A percentile compares a stretch with the other conserved stretches of the same genome.
Evolutionary conservation across 2,797 vertebrate species (phyloP).

Genomic region (Paratrypauchen microcephalus): DNA sequence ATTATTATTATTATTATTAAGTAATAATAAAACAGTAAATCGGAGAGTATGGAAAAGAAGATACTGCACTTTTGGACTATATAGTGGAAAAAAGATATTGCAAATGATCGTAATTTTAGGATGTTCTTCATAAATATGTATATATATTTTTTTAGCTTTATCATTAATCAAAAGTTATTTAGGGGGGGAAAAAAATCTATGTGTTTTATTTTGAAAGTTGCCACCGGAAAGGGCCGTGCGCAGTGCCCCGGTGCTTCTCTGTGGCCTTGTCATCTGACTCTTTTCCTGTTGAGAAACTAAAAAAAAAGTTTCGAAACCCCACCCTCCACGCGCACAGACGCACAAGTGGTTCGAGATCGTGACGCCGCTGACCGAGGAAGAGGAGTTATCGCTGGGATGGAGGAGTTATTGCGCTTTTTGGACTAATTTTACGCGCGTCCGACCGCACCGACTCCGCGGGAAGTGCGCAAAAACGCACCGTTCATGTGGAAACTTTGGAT

Average conservation of each 20-base stretch:
- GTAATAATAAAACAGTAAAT: too few relatives aligned
- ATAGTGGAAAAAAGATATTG: too few relatives aligned
- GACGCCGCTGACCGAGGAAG: constrained; percentile 61
- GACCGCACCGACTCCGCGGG: constrained; percentile 35
- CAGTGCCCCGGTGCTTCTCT: fast-evolving
- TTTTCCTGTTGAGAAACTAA: constrained; percentile 81
- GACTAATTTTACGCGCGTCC: constrained; percentile 22
- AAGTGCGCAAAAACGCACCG: constrained; percentile 22
- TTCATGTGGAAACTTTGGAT: constrained; percentile 42
- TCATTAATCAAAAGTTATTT: too few relatives aligned
- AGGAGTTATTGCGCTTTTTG: constrained; percentile 35
- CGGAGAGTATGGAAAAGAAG: too few relatives aligned
- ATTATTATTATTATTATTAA: too few relatives aligned
- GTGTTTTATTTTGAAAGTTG: constrained; percentile 38
- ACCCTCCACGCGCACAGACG: constrained; percentile 70
- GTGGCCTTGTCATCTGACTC: constrained; percentile 78
- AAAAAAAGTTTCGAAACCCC: constrained; percentile 81
- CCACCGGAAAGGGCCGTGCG: background rate
- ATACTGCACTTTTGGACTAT: too few relatives aligned
- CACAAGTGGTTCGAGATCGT: constrained; percentile 75
- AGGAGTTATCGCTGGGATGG: constrained; percentile 35
- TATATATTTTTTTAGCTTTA: too few relatives aligned
- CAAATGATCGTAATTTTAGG: too few relatives aligned
- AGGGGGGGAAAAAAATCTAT: background rate
- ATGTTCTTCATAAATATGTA: too few relatives aligned